phyloP scores from a whole-genome alignment of 2,797 vertebrate genomes.

The Eutrigla gurnardus region DNA sequence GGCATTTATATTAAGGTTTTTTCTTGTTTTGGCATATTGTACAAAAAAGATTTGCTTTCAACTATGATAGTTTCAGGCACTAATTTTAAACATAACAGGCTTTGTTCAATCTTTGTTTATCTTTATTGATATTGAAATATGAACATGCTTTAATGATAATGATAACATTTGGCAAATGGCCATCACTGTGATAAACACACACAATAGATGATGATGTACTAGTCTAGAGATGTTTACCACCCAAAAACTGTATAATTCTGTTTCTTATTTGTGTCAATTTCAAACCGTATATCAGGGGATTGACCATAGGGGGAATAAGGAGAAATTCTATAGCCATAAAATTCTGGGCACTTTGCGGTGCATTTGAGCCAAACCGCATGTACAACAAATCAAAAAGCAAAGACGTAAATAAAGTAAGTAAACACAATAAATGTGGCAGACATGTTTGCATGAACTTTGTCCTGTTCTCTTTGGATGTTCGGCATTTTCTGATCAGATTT shows the following conservation, averaged over 20 bases:
- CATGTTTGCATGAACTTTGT: slow-evolving; percentile 73
- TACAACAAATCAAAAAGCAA: slow-evolving; percentile 59
- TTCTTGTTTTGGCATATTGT: not conserved
- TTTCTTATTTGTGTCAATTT: slow-evolving; percentile 47
- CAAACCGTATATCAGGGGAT: slow-evolving; percentile 60
- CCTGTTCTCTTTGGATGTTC: slow-evolving; percentile 51
- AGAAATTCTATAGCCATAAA: slow-evolving; percentile 48
- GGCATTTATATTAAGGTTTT: not conserved
- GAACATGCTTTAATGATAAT: not conserved
- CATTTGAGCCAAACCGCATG: slow-evolving; percentile 17
- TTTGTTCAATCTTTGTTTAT: not conserved
- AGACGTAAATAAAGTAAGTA: not conserved
- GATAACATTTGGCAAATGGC: not conserved
- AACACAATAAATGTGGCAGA: slow-evolving; percentile 69
- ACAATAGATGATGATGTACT: not conserved
- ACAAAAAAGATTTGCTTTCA: not conserved
- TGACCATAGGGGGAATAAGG: slow-evolving; percentile 47
- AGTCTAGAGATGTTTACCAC: not conserved
- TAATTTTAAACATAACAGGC: not conserved
- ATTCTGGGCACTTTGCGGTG: slow-evolving; percentile 22
- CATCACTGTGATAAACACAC: not conserved
- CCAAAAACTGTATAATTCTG: slow-evolving; percentile 4
- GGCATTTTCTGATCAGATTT: slow-evolving; percentile 40
- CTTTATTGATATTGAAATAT: not conserved
- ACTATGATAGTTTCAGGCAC: not conserved